Conservation (phyloP, 2,888 invertebrate genomes). For the Oscheius sp. region DNA sequence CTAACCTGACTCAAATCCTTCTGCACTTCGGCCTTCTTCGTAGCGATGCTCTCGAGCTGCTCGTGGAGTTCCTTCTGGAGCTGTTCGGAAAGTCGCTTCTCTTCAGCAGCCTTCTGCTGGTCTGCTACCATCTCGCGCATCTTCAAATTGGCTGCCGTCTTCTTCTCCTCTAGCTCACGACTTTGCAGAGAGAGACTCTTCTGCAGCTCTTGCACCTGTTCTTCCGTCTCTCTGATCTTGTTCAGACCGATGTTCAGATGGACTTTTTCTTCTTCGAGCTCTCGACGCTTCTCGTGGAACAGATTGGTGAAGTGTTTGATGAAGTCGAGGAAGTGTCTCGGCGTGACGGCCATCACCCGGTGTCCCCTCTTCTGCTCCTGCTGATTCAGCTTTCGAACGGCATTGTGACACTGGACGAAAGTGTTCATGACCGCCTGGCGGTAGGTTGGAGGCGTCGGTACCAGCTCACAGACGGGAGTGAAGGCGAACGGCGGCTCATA, state of each 20-base stretch:
- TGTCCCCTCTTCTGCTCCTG: constrained; percentile 82
- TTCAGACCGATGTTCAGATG: constrained; percentile 97
- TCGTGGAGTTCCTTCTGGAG: constrained; percentile 96
- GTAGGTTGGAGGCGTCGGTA: constrained; percentile 65
- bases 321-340: constrained; percentile 96
- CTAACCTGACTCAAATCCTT: constrained; percentile 84
- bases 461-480: constrained; percentile 83
- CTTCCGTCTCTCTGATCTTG: constrained; percentile 98
- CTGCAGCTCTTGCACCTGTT: constrained; percentile 99
- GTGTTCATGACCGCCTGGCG: constrained; percentile 91
- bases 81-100: constrained; percentile 97
- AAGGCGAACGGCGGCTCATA: constrained; percentile 91
- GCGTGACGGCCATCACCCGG: constrained; percentile 96
- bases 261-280: constrained; percentile 96
- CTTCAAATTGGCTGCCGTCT: constrained; percentile 98
- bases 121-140: constrained; percentile 88
- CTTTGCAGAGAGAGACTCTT: constrained; percentile 93
- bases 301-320: constrained; percentile 94
- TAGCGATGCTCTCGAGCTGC: constrained; percentile 88
- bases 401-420: constrained; percentile 97
- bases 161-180: constrained; percentile 87
- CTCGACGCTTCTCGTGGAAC: constrained; percentile 94
- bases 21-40: constrained; percentile 93
- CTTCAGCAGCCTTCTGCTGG: constrained; percentile 92
- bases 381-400: constrained; percentile 89